Evolutionary conservation across 2,888 invertebrate genomes (phyloP).

Genomic region (Choreutis nemorana): DNA sequence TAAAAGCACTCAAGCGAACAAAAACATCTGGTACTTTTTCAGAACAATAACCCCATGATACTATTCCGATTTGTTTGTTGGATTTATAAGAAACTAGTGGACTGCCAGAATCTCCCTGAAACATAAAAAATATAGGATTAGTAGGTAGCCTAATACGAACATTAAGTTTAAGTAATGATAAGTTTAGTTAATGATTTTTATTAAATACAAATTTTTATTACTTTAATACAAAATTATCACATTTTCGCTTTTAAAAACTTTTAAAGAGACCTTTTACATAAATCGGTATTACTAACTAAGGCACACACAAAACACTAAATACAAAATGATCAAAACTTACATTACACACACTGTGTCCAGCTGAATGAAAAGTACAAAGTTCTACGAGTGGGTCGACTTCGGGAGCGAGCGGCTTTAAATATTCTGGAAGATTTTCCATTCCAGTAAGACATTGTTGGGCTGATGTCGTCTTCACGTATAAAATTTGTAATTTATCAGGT

Average conservation of each 20-base stretch:
- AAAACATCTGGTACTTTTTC: constrained; percentile 31
- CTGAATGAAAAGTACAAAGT: constrained; percentile 20
- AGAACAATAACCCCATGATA: constrained; percentile 42
- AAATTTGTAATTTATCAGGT: constrained; percentile 3
- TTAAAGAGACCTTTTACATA: no score
- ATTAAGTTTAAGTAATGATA: neutral
- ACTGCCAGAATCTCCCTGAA: constrained; percentile 25
- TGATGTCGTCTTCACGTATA: neutral
- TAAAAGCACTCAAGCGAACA: constrained; percentile 12
- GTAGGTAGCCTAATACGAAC: no score
- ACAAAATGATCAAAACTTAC: constrained; percentile 7
- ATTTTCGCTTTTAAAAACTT: no score
- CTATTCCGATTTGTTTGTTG: constrained; percentile 23
- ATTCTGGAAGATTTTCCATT: neutral
- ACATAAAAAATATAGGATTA: neutral
- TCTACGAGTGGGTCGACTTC: constrained; percentile 10
- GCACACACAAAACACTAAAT: no score
- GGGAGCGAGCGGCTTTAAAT: constrained; percentile 1
- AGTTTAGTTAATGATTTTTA: neutral
- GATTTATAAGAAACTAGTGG: constrained; percentile 18
- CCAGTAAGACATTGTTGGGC: constrained; percentile 2
- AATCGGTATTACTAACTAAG: no score
- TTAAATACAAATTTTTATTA: no score
- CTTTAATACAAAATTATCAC: no score
- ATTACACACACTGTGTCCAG: constrained; percentile 18